Evolutionary conservation across 2,797 vertebrate species (phyloP).

Genomic region (Fundulus diaphanus): DNA sequence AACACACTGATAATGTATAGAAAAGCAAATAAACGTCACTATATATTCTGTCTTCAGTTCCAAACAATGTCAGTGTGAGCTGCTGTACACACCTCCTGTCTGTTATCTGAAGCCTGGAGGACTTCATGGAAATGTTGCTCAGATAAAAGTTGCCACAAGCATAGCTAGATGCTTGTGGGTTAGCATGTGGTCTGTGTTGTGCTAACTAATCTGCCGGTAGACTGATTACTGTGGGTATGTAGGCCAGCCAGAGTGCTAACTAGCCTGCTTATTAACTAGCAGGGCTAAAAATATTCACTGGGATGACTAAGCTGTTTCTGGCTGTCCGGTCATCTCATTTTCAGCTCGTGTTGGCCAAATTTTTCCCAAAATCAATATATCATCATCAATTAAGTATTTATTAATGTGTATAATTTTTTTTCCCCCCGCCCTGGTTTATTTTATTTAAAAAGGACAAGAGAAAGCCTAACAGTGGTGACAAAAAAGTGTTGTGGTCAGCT

Average conservation of each 20-base stretch:
- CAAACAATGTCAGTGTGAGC: neutral
- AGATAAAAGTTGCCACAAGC: neutral
- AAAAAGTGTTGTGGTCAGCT: neutral
- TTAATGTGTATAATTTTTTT: neutral
- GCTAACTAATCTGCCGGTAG: constrained; percentile 21
- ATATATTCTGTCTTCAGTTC: neutral
- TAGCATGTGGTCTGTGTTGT: constrained; percentile 2
- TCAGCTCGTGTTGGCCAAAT: constrained; percentile 1
- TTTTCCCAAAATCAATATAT: too few species aligned
- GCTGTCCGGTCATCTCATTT: constrained; percentile 12
- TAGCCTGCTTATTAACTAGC: constrained; percentile 32
- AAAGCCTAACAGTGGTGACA: too few species aligned
- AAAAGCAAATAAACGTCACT: neutral
- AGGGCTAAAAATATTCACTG: constrained; percentile 53
- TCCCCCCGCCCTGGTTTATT: neutral
- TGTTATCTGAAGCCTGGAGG: neutral
- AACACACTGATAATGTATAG: neutral
- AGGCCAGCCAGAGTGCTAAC: constrained; percentile 33
- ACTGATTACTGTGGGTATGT: constrained; percentile 23
- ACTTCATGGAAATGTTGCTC: neutral
- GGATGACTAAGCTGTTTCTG: constrained; percentile 48
- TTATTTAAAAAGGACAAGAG: neutral
- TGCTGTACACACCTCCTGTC: neutral
- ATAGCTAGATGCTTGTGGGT: neutral
- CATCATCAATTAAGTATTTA: neutral